Base-by-base conservation (phyloP, 1,140 invertebrate genomes). In the Plectrocnemia conspersa region DNA sequence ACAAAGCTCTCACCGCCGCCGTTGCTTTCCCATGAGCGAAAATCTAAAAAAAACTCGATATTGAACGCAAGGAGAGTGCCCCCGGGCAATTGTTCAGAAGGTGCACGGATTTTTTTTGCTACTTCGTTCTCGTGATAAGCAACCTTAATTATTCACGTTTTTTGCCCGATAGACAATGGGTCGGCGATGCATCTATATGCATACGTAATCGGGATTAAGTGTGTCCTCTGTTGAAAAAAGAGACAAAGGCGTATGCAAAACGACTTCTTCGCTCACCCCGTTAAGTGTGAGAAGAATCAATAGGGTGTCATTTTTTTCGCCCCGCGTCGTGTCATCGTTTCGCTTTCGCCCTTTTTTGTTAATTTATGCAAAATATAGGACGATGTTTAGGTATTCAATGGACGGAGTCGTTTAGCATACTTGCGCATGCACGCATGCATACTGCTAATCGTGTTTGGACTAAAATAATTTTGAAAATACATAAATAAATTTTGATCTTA, bases 171-270 rank as follows among this genome's bases (percentile, higher is more conserved):
- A 60, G 44, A 60, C 58, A 56, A 60, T 60, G 54, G 3, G 15
- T 9, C 10, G 42, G n/a, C n/a, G 16, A 49, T 45, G 21, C 53
- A 21, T 49, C 56, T 54, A 54, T 56, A 56, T 60, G 58, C 58
- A 60, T 60, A 42, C 42, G 49, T 56, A 56, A 60, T 60, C 54
- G 54, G 58, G 58, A 60, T 60, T 60, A 60, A 48, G 33, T 35
- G 13, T 7, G 15, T 18, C 29, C 25, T n/a, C n/a, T 24, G 18
- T 9, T 16, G 40, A 9, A 24, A 50, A 59, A 52, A 53, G 49
- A 41, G 24, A 41, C 35, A 59, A 59, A 56, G 21, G 2, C n/a
- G 27, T 42, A 60, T 60, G 58, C 58, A 60, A 60, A 60, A 25
- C 36, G 48, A 54, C 41, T 52, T 54, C 58, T 52, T 56, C 38